Evolutionary conservation across 2,113 vertebrate genomes (phyloP), one percentile per base, ranked within the genome.

Genomic region (Pagrus major): DNA sequence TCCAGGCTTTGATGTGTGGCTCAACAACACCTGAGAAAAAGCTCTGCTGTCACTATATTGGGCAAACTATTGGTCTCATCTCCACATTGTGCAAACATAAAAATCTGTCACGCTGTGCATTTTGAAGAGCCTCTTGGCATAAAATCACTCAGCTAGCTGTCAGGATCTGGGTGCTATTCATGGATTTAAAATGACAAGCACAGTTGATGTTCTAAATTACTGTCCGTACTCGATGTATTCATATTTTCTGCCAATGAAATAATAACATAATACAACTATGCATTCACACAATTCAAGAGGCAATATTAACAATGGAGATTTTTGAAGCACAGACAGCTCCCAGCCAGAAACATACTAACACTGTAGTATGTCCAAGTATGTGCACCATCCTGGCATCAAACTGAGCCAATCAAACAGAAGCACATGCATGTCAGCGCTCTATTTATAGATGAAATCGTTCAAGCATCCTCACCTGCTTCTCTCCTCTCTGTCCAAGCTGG

Each of bases 401-500:
- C 7, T 69, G 55, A 61, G 23, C 12, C 18, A 37, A n/a, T 41
- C 18, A 12, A 9, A 46, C 20, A 71, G 31, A n/a, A 14, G 8
- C 29, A 47, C 18, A 71, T 31, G 44, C 7, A 61, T 23, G 23
- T 63, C 39, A 56, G 9, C 27, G 5, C 31, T 60, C n/a, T 7
- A 9, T 41, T 41, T n/a, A 35, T 44, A 15, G 12, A 76, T 78
- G 2, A 21, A 65, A 64, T 51, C 54, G 61, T 35, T 55, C 95
- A 76, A 74, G 27, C 72, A 46, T 49, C 37, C 96, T 96, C 95
- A 98, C 98, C 97, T 97, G 96, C 82, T 18, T 94, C 91, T 29
- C 93, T 93, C 90, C 95, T 96, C 55, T 96, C 96, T 8, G 86
- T 88, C 74, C 95, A 88, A 35, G 95, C 93, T 42, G 93, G 84